Conservation (phyloP, 2,888 invertebrate genomes). For the Sphaerophoria rueppellii region DNA sequence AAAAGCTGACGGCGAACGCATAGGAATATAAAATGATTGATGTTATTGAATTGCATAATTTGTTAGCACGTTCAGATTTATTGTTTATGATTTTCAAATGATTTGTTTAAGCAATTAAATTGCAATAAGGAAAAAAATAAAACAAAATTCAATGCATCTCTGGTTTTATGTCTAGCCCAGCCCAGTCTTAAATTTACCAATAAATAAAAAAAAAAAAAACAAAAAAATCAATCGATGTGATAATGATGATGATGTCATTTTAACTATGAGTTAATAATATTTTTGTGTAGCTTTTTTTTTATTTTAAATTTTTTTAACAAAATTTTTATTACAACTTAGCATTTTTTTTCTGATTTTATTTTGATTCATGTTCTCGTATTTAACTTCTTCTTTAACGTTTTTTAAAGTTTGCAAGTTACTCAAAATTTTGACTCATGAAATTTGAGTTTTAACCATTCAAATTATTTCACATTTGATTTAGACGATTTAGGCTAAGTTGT, state of each 20-base stretch:
- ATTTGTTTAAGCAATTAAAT: conserved; percentile 20
- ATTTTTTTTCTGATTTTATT: conserved; percentile 17
- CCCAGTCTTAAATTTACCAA: conserved; percentile 17
- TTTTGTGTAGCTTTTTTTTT: conserved; percentile 8
- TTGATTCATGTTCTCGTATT: conserved; percentile 3
- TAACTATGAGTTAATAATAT: conserved; percentile 1
- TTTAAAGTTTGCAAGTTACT: conserved; percentile 34
- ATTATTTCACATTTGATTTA: too few relatives aligned
- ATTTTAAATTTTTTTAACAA: conserved; percentile 27
- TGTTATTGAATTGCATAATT: conserved; percentile 24
- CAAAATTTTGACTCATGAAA: too few relatives aligned
- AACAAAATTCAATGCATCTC: conserved; percentile 44
- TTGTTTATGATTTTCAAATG: conserved; percentile 5
- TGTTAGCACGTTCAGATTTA: not conserved
- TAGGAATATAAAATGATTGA: conserved; percentile 34
- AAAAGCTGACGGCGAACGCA: conserved; percentile 4
- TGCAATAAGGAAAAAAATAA: conserved; percentile 24
- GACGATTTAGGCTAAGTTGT: too few relatives aligned
- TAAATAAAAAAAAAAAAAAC: not conserved
- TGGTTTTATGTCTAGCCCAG: conserved; percentile 40
- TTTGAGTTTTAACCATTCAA: too few relatives aligned
- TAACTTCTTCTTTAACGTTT: conserved; percentile 38
- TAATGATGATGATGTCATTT: conserved; percentile 62
- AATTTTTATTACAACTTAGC: conserved; percentile 38
- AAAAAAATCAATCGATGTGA: conserved; percentile 40